Percentiles rank a stretch among this genome's conserved stretches.
Evolutionary conservation across 37 sponge, comb jelly and placozoan species (phyloP).

Genomic region (Geodia barretti): DNA sequence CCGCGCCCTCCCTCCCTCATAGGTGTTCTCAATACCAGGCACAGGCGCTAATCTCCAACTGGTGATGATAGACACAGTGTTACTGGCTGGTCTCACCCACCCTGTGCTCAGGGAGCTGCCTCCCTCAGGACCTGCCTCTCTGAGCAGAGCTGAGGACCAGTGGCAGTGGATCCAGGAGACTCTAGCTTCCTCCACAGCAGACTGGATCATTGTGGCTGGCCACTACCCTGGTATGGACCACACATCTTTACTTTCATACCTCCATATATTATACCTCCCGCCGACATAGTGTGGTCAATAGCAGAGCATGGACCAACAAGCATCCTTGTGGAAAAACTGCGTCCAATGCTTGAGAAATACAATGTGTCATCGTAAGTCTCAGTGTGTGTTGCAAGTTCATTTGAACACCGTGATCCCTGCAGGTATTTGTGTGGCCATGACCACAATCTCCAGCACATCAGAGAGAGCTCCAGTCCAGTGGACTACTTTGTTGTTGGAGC

Average conservation of each 20-base stretch:
- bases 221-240: constrained; percentile 97
- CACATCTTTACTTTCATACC: constrained; percentile 3
- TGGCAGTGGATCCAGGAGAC: constrained; percentile 85
- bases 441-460: constrained; percentile 84
- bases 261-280: not conserved
- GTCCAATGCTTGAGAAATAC: constrained; percentile 70
- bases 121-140: constrained; percentile 53
- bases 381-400: not conserved
- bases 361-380: constrained; percentile 56
- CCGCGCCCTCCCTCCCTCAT: not conserved
- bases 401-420: constrained; percentile 1
- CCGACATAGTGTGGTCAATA: constrained; percentile 78
- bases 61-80: constrained; percentile 87
- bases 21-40: constrained; percentile 39
- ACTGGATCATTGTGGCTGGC: constrained; percentile 81
- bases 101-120: constrained; percentile 40
- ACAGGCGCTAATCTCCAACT: constrained; percentile 56
- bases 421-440: constrained; percentile 88
- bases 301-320: constrained; percentile 86
- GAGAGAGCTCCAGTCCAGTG: constrained; percentile 43
- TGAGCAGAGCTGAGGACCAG: constrained; percentile 49
- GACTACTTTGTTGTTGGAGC: constrained; percentile 88
- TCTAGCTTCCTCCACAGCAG: constrained; percentile 48
- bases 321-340: constrained; percentile 52
- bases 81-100: constrained; percentile 79